A percentile compares a stretch with the other conserved stretches of the same genome.
These are phyloP conservation scores for Scaptomyza cyrtandrae DNA, from an alignment of 2,888 invertebrate species.

Conservation along the genomic window DNA sequence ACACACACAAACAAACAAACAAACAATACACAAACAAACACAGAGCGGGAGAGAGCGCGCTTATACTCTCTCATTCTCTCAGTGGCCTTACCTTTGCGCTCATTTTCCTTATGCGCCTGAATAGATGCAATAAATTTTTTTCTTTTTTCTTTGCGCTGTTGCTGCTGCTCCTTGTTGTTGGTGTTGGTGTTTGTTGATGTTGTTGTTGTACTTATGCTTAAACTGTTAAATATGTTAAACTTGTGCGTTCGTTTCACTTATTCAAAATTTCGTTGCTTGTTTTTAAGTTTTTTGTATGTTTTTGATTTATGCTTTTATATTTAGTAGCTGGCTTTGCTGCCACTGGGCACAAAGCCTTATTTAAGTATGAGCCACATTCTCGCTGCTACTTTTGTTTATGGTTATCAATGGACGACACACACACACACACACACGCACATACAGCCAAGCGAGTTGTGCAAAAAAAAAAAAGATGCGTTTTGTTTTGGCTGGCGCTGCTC, in stretches of 20 bases:
- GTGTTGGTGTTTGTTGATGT: conserved; percentile 6
- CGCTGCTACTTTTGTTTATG: conserved; percentile 41
- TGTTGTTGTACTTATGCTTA: conserved; percentile 1
- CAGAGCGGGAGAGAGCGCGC: background rate
- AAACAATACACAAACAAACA: conserved; percentile 14
- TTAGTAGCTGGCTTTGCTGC: conserved; percentile 2
- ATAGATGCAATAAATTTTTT: conserved; percentile 66
- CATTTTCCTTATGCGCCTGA: conserved; percentile 75
- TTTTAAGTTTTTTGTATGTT: conserved; percentile 5
- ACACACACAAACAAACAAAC: conserved; percentile 11
- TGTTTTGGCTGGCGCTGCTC: conserved; percentile 51
- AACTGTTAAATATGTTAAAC: background rate
- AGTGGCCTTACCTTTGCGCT: conserved; percentile 76
- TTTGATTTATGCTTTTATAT: conserved; percentile 1
- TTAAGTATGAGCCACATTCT: conserved; percentile 25
- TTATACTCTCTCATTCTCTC: conserved; percentile 26
- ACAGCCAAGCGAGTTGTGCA: background rate
- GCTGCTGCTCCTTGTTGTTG: conserved; percentile 18
- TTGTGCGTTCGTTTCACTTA: conserved; percentile 16
- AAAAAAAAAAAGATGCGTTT: conserved; percentile 10
- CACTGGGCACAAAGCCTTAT: conserved; percentile 16
- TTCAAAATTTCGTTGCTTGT: conserved; percentile 1
- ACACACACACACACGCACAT: background rate
- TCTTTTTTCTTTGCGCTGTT: conserved; percentile 33
- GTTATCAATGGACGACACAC: conserved; percentile 15